Evolutionary conservation across 2,888 invertebrate species (phyloP).

Genomic region (Argynnis bischoffii): DNA sequence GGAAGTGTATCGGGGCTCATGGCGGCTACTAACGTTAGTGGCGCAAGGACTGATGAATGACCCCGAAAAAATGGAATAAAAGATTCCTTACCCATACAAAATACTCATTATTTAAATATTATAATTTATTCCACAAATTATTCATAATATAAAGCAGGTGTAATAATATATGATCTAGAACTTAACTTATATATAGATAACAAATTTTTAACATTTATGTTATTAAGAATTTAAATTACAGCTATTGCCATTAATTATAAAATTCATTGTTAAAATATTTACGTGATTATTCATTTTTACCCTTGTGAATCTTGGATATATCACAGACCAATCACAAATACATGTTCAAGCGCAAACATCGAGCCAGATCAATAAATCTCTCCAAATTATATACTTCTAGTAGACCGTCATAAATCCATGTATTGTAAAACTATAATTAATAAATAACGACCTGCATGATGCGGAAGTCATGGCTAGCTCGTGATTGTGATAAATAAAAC

Average conservation of each 20-base stretch:
- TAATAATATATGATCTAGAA: too few species aligned
- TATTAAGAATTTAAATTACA: background rate
- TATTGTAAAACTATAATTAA: slow-evolving; percentile 65
- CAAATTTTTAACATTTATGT: background rate
- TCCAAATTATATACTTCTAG: slow-evolving; percentile 25
- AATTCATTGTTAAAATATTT: background rate
- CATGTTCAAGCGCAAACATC: background rate
- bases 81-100: slow-evolving; percentile 3
- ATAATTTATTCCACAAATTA: too few species aligned
- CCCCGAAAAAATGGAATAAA: slow-evolving; percentile 48
- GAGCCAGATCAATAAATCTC: slow-evolving; percentile 24
- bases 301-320: background rate
- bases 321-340: slow-evolving; percentile 8
- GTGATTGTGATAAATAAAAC: slow-evolving; percentile 71
- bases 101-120: background rate
- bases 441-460: slow-evolving; percentile 67
- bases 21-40: slow-evolving; percentile 50
- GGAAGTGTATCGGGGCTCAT: slow-evolving; percentile 54
- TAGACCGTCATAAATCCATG: slow-evolving; percentile 56
- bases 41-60: slow-evolving; percentile 46
- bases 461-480: slow-evolving; percentile 75
- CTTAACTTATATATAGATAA: too few species aligned
- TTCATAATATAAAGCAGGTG: too few species aligned
- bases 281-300: background rate
- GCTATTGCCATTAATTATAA: background rate